Evolutionary conservation across 1,140 invertebrate genomes (phyloP), one percentile per base, ranked within the genome.

Genomic region (Lutraria rhynchaena): DNA sequence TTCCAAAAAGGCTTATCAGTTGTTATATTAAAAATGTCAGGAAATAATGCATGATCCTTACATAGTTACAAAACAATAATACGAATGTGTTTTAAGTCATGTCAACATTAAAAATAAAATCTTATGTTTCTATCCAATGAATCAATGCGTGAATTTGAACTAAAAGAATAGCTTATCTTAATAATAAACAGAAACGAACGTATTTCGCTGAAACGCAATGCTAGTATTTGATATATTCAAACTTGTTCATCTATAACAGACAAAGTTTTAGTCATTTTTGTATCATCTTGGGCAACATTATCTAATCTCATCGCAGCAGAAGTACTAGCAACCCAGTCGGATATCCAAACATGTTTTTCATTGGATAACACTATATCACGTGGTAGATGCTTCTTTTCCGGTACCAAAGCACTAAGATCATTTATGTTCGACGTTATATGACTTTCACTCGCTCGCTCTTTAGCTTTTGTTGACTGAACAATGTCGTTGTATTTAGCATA

Each of bases 401-500:
- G 76, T 44, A 70, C 41, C n/a, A 80, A 31, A 22, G 76, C 76
- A 70, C 76, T 70, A 0, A 80, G 49, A 57, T 80, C 76, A 37
- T 80, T 80, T 15, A 55, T 80, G 37, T 80, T 69, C 27, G 76
- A 55, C n/a, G 76, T 80, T 19, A 80, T 80, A 3, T 51, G 63
- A 55, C 76, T 70, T 49, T 80, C 76, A 44, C 49, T 80, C 9
- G 76, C 65, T 49, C 51, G 55, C 67, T 80, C 76, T 41, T 41
- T 31, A 17, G 53, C 63, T 60, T 60, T 69, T 33, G 63, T 80
- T 55, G 76, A 80, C n/a, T 80, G 63, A 29, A 67, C 76, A 29
- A 80, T 80, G 22, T 80, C 76, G 22, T 80, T 80, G 33, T 80
- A 80, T 80, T 80, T 80, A 22, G 76, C 76, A 37, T 67, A 80